Evolutionary conservation across 2,888 invertebrate genomes (phyloP), one percentile per base, ranked within the genome.

Genomic region (Rotaria macrura): DNA sequence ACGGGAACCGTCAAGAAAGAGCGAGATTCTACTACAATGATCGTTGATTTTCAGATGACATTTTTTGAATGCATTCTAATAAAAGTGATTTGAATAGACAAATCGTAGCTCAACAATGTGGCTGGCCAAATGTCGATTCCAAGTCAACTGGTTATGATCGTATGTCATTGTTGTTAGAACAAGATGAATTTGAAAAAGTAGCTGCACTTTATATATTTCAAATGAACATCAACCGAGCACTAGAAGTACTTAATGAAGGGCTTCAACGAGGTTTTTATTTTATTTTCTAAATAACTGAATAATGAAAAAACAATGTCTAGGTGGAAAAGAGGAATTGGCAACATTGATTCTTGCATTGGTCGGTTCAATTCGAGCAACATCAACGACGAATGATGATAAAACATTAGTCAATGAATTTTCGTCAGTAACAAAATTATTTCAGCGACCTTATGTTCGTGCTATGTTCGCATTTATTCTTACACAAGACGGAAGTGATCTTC

Each of bases 381-480:
- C 65, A 65, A 38, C 65, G 38, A 65, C 34, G 20, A 29, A 65
- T 65, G 34, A 65, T 65, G 65, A 65, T 65, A 34, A 65, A 34
- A 34, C 34, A 34, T 38, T 65, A 34, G 38, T 65, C 5, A 29
- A 29, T 34, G 65, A 65, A 34, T 65, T 65, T 65, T 65, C 65
- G 38, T 65, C 65, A 2, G 65, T 65, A 34, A 65, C 65, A 2
- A 65, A 65, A 65, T 65, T 34, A 65, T 65, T 65, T 34, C 65
- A 65, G 17, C 65, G 65, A 29, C 94, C 96, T 0, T 96, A 97
- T 92, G 93, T 97, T 87, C 93, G 95, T 89, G 95, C 95, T 12
- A 94, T 96, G 90, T 96, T 97, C 92, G 94, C 94, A 84, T 97
- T 97, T 92, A 65, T 65, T 29, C 93, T 97, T 87, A 95, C 95